These are phyloP conservation scores for Aproaerema taeniolella DNA, from an alignment of 2,888 invertebrate species.

Conservation along the genomic window DNA sequence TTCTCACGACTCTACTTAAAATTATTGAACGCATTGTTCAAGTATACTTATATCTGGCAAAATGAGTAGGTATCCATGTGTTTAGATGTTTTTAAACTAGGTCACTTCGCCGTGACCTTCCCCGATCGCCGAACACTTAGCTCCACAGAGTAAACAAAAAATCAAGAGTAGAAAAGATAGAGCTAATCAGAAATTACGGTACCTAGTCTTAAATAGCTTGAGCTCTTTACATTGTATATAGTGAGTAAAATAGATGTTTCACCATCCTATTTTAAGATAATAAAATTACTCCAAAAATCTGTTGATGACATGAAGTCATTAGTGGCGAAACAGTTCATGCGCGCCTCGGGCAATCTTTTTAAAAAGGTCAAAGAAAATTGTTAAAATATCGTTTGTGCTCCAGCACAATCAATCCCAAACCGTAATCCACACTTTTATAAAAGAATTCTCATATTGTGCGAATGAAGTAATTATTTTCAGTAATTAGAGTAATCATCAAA, in stretches of 20 bases:
- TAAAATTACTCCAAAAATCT: not conserved
- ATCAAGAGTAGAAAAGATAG: no score
- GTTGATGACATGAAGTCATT: constrained; percentile 1
- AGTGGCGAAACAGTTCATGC: constrained; percentile 1
- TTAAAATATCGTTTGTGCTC: constrained; percentile 2
- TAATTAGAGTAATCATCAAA: constrained; percentile 23
- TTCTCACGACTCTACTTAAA: no score
- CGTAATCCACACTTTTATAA: not conserved
- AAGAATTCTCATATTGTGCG: not conserved
- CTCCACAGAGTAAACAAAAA: not conserved
- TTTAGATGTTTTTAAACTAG: no score
- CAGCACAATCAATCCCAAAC: constrained; percentile 6
- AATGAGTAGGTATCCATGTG: no score
- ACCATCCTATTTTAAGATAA: not conserved
- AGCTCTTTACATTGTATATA: no score
- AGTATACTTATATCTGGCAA: no score
- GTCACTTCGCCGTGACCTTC: constrained; percentile 4
- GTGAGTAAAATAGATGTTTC: not conserved
- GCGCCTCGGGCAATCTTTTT: constrained; percentile 7
- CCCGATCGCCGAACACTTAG: constrained; percentile 1
- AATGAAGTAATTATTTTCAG: constrained; percentile 21
- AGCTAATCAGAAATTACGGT: no score
- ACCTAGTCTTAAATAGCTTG: no score
- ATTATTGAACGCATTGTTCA: no score
- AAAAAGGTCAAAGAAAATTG: constrained; percentile 21